phyloP scores from a whole-genome alignment of 2,888 invertebrate species.

The Yponomeuta sedellus region DNA sequence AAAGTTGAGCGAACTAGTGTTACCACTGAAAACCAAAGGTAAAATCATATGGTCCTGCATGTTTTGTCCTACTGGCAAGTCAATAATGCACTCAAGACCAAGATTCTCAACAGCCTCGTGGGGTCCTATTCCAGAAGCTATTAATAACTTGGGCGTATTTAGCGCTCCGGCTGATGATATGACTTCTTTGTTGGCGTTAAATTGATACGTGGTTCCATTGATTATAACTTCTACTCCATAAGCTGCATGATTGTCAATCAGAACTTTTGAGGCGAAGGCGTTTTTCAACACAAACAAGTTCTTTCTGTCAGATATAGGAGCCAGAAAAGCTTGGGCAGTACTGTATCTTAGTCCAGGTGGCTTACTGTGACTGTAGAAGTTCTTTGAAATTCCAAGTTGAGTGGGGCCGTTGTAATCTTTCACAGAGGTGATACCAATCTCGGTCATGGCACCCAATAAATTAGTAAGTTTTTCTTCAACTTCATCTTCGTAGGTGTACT shows the following conservation, averaged over 20 bases:
- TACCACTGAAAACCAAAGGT: conserved; percentile 15
- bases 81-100: conserved; percentile 14
- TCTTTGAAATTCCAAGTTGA: conserved; percentile 11
- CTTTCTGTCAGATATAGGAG: conserved; percentile 2
- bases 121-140: conserved; percentile 20
- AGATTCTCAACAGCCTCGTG: conserved; percentile 12
- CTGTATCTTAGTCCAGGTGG: conserved; percentile 6
- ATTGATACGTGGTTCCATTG: conserved; percentile 1
- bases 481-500: neutral
- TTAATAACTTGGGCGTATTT: conserved; percentile 19
- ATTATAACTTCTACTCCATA: conserved; percentile 14
- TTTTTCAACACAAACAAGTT: conserved; percentile 17
- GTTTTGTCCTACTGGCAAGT: conserved; percentile 20
- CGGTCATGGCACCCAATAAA: neutral
- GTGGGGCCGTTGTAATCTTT: conserved; percentile 13
- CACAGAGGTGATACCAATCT: neutral
- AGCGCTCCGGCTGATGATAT: conserved; percentile 17
- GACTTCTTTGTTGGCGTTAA: conserved; percentile 17
- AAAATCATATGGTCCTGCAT: conserved; percentile 18
- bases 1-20: conserved; percentile 6
- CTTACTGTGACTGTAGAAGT: neutral
- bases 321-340: conserved; percentile 13
- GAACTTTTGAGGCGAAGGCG: conserved; percentile 15
- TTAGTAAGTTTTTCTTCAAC: neutral
- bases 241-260: conserved; percentile 10